Base-by-base conservation (phyloP, 1,140 invertebrate genomes). In the Palaemon carinicauda region DNA sequence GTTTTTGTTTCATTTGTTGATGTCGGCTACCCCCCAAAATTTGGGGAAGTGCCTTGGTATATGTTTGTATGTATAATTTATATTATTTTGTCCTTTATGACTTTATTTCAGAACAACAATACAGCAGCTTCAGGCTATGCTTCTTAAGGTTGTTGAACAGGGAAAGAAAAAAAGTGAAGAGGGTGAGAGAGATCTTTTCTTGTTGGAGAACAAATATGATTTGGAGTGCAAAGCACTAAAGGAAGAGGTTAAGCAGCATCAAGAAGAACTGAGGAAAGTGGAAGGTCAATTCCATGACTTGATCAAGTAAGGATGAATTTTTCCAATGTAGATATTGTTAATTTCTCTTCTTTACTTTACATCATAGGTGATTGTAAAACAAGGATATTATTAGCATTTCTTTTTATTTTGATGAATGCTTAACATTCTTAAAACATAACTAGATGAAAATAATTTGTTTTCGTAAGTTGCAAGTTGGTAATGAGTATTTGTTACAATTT, bases 221-320 rank as follows among this genome's bases (percentile, higher is more conserved):
- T 4, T 41, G 0, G 69, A 82, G 21, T 27, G 77, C 19, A 19
- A 29, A 12, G 81, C 24, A 15, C 50, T 79, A 0, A 33, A 53
- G 5, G 51, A 77, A 19, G 87, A 88, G 29, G 52, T 52, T 41
- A 21, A 79, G 19, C 80, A 80, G 29, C 27, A 53, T 29, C 53
- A 83, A 33, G 73, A 82, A 5, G 87, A 88, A 29, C 78, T 82
- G 41, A 82, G 82, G 41, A 88, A 78, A 33, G 19, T 78, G 2
- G 87, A 88, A 60, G 80, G 51, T 50, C 65, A 71, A 10, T 88
- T 82, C 56, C 79, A 79, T 82, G 87, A 88, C n/a, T 56, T 79
- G 27, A 71, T 88, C 3, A 82, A 82, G 87, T 88, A 78, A 60
- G 87, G n/a, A n/a, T n/a, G n/a, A n/a, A n/a, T n/a, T n/a, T n/a